phyloP scores from a whole-genome alignment of 1,140 invertebrate species.

The Stratiolaelaps scimitus region DNA sequence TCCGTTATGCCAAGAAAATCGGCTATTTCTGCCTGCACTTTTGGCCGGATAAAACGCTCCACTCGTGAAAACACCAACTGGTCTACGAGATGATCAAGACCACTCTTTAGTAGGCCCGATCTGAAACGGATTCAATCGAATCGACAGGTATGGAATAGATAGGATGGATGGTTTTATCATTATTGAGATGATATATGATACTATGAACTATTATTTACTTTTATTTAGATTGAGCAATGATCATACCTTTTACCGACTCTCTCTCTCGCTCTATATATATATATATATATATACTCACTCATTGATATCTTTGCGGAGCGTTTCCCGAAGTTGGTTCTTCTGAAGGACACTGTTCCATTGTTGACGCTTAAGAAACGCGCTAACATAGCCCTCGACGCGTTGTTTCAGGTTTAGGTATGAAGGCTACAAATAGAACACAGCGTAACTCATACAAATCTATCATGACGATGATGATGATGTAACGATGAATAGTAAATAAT shows the following conservation, averaged over 20 bases:
- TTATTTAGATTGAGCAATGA: neutral
- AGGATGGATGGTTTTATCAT: no score
- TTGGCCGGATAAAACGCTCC: slow-evolving; percentile 8
- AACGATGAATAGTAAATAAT: slow-evolving; percentile 34
- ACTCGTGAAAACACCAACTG: neutral
- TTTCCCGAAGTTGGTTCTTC: slow-evolving; percentile 80
- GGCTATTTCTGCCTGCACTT: neutral
- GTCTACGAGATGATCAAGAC: slow-evolving; percentile 13
- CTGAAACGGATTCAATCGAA: neutral
- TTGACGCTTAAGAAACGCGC: slow-evolving; percentile 62
- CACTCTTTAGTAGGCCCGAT: slow-evolving; percentile 16
- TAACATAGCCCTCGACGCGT: slow-evolving; percentile 71
- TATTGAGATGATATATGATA: neutral
- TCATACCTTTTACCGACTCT: no score
- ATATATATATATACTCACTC: slow-evolving; percentile 59
- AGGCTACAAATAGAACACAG: slow-evolving; percentile 54
- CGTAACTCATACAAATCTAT: no score
- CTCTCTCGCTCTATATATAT: no score
- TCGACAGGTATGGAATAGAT: no score
- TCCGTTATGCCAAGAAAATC: neutral
- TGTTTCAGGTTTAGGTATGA: slow-evolving; percentile 84
- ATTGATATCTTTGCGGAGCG: slow-evolving; percentile 68
- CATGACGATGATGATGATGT: no score
- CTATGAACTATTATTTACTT: neutral
- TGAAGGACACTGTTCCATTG: slow-evolving; percentile 73